These are phyloP conservation scores for Miltochrista miniata DNA, from an alignment of 2,888 invertebrate species.

Conservation along the genomic window DNA sequence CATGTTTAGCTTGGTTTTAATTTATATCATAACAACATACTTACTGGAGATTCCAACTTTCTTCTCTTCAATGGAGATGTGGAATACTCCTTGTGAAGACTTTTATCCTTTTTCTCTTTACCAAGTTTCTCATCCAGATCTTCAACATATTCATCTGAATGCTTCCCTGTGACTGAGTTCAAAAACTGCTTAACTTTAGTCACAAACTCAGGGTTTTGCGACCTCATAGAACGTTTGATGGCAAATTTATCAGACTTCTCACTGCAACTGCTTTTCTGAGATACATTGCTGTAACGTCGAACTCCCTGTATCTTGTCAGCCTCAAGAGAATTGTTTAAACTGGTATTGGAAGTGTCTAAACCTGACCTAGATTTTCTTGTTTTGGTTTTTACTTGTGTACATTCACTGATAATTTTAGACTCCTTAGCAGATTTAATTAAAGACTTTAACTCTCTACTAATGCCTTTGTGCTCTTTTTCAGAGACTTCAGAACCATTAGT, in stretches of 20 bases:
- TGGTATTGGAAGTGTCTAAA: slow-evolving; percentile 72
- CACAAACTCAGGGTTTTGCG: slow-evolving; percentile 86
- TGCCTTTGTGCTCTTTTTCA: slow-evolving; percentile 71
- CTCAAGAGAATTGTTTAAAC: slow-evolving; percentile 66
- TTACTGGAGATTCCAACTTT: slow-evolving; percentile 38
- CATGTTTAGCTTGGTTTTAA: neutral
- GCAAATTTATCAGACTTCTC: slow-evolving; percentile 63
- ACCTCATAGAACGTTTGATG: slow-evolving; percentile 82
- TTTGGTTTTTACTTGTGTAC: slow-evolving; percentile 79
- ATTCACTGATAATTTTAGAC: slow-evolving; percentile 86
- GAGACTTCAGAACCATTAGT: slow-evolving; percentile 43
- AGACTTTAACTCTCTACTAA: slow-evolving; percentile 84
- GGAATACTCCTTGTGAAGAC: slow-evolving; percentile 25
- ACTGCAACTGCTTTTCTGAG: slow-evolving; percentile 66
- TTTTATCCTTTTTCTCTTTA: slow-evolving; percentile 41
- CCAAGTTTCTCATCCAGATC: slow-evolving; percentile 40
- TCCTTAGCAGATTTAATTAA: slow-evolving; percentile 87
- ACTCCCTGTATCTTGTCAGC: slow-evolving; percentile 56
- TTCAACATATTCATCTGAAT: slow-evolving; percentile 58
- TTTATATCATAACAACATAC: slow-evolving; percentile 15
- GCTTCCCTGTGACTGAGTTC: slow-evolving; percentile 77
- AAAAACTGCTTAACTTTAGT: slow-evolving; percentile 85
- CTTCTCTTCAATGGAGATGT: slow-evolving; percentile 46
- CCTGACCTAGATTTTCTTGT: slow-evolving; percentile 72
- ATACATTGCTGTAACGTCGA: slow-evolving; percentile 63